These are phyloP conservation scores for Hipparchia semele DNA, from an alignment of 2,888 invertebrate species.

Conservation along the genomic window DNA sequence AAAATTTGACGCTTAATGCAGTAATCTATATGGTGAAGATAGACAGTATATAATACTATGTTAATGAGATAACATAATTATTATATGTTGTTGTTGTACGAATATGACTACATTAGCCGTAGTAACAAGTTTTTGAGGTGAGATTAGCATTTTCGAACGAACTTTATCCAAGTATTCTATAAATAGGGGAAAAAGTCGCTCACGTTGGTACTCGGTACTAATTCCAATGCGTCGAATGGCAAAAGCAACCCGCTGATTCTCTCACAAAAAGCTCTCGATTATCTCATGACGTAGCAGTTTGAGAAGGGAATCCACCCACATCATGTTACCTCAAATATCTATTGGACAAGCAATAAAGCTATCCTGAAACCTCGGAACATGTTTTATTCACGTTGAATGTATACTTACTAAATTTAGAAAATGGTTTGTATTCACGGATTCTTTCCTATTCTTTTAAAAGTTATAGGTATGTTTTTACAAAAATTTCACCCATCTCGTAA, in stretches of 20 bases:
- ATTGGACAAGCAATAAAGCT: slow-evolving; percentile 29
- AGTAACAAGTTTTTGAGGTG: background rate
- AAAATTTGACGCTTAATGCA: too few species aligned
- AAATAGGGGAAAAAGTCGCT: background rate
- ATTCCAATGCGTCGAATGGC: background rate
- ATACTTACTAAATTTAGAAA: background rate
- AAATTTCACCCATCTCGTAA: too few species aligned
- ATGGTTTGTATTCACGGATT: background rate
- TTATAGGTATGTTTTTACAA: too few species aligned
- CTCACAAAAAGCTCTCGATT: slow-evolving; percentile 22
- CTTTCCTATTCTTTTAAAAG: too few species aligned
- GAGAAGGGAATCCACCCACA: slow-evolving; percentile 23
- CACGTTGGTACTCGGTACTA: background rate
- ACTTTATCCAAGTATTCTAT: background rate
- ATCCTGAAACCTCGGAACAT: slow-evolving; percentile 23
- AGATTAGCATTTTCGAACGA: background rate
- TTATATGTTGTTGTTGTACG: too few species aligned
- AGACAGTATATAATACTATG: too few species aligned
- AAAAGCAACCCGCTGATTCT: slow-evolving; percentile 6
- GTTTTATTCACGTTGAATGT: slow-evolving; percentile 23
- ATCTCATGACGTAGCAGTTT: slow-evolving; percentile 31
- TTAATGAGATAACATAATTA: too few species aligned
- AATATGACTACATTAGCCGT: too few species aligned
- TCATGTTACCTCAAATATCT: slow-evolving; percentile 33
- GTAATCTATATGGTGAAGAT: too few species aligned